Evolutionary conservation across 2,113 vertebrate genomes (phyloP).

Genomic region (Zosterops pallidus): DNA sequence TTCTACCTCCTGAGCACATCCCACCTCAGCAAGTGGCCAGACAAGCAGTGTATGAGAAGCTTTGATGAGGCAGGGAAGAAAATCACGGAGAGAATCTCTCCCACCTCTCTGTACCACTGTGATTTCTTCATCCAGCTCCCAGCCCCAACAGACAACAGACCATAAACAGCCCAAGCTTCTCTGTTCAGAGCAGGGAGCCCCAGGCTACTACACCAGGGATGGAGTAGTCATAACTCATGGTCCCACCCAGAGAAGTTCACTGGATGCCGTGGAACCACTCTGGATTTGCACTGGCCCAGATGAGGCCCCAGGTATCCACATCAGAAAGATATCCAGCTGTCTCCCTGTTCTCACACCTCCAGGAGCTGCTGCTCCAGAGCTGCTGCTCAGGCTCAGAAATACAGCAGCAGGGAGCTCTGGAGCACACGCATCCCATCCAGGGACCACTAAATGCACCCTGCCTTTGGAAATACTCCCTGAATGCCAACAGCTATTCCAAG

Average conservation of each 20-base stretch:
- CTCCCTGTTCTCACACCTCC: neutral
- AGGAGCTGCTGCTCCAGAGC: neutral
- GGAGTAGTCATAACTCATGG: neutral
- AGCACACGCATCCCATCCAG: neutral
- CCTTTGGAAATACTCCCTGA: neutral
- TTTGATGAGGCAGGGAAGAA: neutral
- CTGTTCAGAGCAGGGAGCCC: neutral
- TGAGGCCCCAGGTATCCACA: neutral
- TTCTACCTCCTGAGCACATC: neutral
- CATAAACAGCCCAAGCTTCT: neutral
- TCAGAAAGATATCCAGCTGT: neutral
- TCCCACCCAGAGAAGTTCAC: neutral
- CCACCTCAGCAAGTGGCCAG: neutral
- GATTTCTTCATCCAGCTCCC: neutral
- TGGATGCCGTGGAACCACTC: fast-evolving
- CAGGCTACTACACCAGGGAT: neutral
- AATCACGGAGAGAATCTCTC: neutral
- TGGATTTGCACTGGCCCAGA: neutral
- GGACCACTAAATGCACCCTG: fast-evolving
- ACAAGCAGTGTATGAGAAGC: neutral
- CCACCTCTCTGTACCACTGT: neutral
- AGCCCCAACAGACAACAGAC: neutral
- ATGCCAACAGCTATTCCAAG: neutral
- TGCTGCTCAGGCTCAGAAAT: neutral
- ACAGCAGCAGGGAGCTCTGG: neutral